phyloP scores from a whole-genome alignment of 2,888 invertebrate species.

The Limnephilus lunatus region DNA sequence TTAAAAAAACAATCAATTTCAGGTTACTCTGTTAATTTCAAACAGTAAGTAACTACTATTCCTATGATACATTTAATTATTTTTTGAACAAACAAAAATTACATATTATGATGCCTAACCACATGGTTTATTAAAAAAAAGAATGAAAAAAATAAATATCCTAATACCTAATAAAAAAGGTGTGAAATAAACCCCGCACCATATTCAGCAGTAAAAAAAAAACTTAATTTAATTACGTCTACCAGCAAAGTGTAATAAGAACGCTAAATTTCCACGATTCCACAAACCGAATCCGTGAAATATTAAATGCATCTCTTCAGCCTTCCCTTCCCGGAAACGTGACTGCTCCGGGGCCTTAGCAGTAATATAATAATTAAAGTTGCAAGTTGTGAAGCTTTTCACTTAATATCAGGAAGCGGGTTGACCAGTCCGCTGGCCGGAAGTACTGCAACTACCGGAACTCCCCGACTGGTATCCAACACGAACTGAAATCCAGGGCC shows the following conservation, averaged over 20 bases:
- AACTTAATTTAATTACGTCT: background rate
- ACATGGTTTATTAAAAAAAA: background rate
- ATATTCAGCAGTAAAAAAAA: background rate
- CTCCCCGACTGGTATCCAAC: constrained; percentile 12
- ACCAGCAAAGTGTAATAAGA: background rate
- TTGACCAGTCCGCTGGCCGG: constrained; percentile 44
- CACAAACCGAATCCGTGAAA: background rate
- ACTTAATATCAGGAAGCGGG: constrained; percentile 58
- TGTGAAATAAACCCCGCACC: too few species aligned
- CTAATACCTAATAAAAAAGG: too few species aligned
- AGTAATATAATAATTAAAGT: constrained; percentile 48
- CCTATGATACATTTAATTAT: too few species aligned
- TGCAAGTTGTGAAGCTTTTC: constrained; percentile 55
- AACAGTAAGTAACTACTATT: too few species aligned
- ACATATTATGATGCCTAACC: too few species aligned
- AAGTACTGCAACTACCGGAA: background rate
- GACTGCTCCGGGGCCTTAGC: background rate
- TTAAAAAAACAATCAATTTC: too few species aligned
- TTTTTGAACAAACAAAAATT: too few species aligned
- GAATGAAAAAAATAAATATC: too few species aligned
- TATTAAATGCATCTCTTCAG: background rate
- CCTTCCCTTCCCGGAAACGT: background rate
- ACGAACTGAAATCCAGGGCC: background rate
- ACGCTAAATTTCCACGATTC: background rate
- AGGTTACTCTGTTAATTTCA: too few species aligned